Base-by-base conservation (phyloP, 2,888 invertebrate genomes). In the Thecocarcelia acutangulata region DNA sequence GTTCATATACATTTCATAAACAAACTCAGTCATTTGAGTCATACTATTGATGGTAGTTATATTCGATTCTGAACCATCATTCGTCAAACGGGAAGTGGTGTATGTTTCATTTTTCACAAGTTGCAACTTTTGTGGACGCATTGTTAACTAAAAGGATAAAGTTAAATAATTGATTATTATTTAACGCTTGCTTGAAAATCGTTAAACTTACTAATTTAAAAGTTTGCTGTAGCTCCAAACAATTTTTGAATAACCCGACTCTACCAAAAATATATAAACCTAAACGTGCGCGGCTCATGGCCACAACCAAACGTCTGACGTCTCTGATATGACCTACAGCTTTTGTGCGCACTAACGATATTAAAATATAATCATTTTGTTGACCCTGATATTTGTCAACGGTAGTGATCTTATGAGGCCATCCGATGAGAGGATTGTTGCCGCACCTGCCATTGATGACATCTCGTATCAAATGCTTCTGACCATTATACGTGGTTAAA, bases 371-470 rank as follows among this genome's bases (percentile, higher is more conserved):
- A 91, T 99, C 99, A 91, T 99, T 99, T 91, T 99, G 99, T 89
- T 99, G 99, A 75, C 99, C 99, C 89, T 99, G 99, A 91, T 98
- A 99, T 89, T 99, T 98, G 92, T 99, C 99, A 17, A 99, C 99
- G 0, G 99, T 99, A 0, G 97, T 96, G 28, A 97, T 94, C 92
- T 97, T 98, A 85, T 96, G 94, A 0, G 98, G 98, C 87, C 95
- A 92, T 17, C 99, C 99, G 85, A 99, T 97, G 68, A 99, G 92
- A 0, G 98, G 97, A 92, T 99, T 99, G 81, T 95, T 95, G 0
- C 97, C 97, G 91, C 99, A 99, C 68, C 99, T 93, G 48, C 95
- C 95, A 89, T 97, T 96, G 76, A 99, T 95, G 6, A 99, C 98
- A 91, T 99, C 99, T 1, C 98, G 92, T 52, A 99, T 96, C 66